Evolutionary conservation across 2,797 vertebrate genomes (phyloP), one percentile per base, ranked within the genome.

Genomic region (Chelidonichthys spinosus): DNA sequence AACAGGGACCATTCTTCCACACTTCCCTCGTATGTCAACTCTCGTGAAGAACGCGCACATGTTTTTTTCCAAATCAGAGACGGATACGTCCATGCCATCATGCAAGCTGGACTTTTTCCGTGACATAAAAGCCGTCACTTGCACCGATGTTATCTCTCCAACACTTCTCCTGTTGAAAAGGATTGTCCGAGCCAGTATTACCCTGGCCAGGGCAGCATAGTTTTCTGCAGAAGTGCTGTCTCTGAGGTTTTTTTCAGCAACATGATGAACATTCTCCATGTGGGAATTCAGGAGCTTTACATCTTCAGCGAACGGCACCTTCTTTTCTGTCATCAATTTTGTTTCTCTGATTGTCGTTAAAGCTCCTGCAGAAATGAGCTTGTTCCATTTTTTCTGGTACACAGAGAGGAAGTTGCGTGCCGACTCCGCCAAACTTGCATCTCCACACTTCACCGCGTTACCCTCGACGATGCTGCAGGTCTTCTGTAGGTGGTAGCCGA

Each of bases 401-500:
- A 81, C 44, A 2, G 71, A 58, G 3, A 90, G 82, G 53, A 92
- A 92, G 7, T 36, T 71, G 5, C 18, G 63, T 0, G 89, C 90
- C 0, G 84, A 75, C 55, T 91, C 67, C 1, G 79, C 83, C 52
- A 35, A n/a, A 10, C 32, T 8, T 0, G 42, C 25, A 39, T 92
- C 76, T 0, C 87, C 85, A 0, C 17, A 1, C 46, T 78, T 50
- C 2, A 39, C 9, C 0, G 91, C 91, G 0, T 88, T 90, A 0
- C 2, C 36, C 65, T 90, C 73, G 0, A 89, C 85, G 2, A 92
- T 88, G 2, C 5, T 2, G 11, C 91, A 92, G 55, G 78, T 56
- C 77, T 92, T 92, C 81, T 91, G 87, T 0, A 92, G 78, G 60
- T 74, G 44, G 85, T 89, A 86, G 10, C 90, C 91, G 0, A 92